Evolutionary conservation across 2,113 vertebrate genomes (phyloP).

Genomic region (Xenopus laevis): DNA sequence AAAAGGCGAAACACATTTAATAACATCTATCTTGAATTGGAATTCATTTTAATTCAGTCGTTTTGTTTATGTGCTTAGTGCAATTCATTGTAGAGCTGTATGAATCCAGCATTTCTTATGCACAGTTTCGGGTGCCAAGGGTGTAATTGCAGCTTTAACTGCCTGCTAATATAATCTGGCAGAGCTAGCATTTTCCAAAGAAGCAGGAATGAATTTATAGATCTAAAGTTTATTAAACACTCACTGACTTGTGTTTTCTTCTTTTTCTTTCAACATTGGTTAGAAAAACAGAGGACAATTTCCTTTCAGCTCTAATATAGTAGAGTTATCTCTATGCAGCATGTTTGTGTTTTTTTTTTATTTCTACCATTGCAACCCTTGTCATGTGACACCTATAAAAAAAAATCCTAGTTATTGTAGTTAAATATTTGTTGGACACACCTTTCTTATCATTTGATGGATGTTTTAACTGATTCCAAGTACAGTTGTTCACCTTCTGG

Average conservation of each 20-base stretch:
- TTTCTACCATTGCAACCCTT: no score
- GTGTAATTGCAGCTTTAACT: constrained; percentile 1
- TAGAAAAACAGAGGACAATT: no score
- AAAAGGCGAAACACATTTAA: background rate
- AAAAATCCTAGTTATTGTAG: no score
- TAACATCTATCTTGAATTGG: background rate
- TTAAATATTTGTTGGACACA: no score
- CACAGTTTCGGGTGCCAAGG: background rate
- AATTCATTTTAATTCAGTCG: background rate
- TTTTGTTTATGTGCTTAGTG: background rate
- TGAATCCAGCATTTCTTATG: background rate
- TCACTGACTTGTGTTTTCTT: background rate
- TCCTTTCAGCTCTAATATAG: no score
- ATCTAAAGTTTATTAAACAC: background rate
- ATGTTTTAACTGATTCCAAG: no score
- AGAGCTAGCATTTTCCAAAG: background rate
- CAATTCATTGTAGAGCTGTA: background rate
- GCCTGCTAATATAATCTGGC: background rate
- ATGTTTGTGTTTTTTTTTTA: no score
- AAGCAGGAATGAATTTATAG: background rate
- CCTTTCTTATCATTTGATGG: no score
- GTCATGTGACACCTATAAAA: no score
- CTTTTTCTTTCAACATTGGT: no score
- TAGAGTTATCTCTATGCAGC: no score
- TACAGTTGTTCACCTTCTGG: no score